Evolutionary conservation across 2,888 invertebrate species (phyloP).

Genomic region (Lochmaea capreae): DNA sequence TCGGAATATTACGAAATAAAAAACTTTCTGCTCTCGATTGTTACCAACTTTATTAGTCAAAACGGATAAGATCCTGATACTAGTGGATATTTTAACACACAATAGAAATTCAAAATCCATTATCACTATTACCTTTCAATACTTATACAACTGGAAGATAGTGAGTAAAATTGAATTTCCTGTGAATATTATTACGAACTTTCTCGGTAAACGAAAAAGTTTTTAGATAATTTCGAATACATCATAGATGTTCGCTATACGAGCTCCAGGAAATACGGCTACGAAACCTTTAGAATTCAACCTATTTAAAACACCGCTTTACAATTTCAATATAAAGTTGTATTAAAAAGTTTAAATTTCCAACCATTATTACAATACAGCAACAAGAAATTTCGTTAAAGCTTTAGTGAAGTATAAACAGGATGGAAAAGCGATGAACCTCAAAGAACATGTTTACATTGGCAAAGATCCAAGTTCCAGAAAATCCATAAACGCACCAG

Average conservation of each 20-base stretch:
- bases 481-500: slow-evolving; percentile 12
- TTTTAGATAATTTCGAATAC: not conserved
- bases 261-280: not conserved
- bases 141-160: not conserved
- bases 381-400: not conserved
- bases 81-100: too few relatives aligned
- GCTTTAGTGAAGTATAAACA: not conserved
- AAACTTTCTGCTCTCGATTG: too few relatives aligned
- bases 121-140: not conserved
- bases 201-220: not conserved
- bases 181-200: not conserved
- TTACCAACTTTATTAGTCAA: too few relatives aligned
- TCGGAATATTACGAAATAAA: too few relatives aligned
- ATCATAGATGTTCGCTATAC: not conserved
- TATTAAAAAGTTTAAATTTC: not conserved
- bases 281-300: not conserved
- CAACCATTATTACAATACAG: not conserved
- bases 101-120: too few relatives aligned
- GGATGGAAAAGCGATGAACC: slow-evolving; percentile 2
- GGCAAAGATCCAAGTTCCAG: slow-evolving; percentile 5
- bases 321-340: not conserved
- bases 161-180: not conserved
- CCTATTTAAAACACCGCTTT: not conserved
- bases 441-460: slow-evolving; percentile 9
- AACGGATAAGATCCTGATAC: too few relatives aligned